A percentile compares a stretch with the other conserved stretches of the same genome.
phyloP scores from a whole-genome alignment of 2,113 vertebrate genomes.

The Tichodroma muraria region DNA sequence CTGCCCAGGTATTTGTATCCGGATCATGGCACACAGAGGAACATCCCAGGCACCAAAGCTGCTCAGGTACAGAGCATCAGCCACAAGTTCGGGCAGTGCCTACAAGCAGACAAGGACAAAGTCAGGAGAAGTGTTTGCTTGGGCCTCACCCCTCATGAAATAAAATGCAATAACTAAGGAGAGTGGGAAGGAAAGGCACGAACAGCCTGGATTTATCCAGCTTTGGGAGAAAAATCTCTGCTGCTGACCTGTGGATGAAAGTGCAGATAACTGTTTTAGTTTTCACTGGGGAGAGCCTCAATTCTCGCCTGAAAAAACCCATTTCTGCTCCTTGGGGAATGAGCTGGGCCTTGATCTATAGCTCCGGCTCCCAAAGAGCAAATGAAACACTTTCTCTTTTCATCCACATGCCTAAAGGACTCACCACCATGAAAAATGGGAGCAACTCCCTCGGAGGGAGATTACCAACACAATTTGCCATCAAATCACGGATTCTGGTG shows the following conservation, averaged over 20 bases:
- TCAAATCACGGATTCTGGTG: background rate
- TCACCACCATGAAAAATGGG: background rate
- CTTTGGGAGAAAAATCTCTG: constrained; percentile 8
- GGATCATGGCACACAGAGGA: background rate
- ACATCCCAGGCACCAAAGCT: background rate
- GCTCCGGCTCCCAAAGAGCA: background rate
- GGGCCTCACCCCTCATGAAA: background rate
- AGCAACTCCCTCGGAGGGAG: background rate
- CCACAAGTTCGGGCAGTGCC: background rate
- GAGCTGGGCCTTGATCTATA: constrained; percentile 44
- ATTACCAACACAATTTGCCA: background rate
- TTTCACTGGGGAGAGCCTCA: constrained; percentile 1
- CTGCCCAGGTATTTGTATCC: background rate
- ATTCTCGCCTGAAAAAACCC: background rate
- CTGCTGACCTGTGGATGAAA: constrained; percentile 11
- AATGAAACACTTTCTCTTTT: constrained; percentile 46
- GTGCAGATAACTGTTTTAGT: background rate
- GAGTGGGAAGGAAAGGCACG: background rate
- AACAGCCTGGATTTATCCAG: constrained; percentile 20
- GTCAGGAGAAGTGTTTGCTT: background rate
- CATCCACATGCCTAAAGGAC: background rate
- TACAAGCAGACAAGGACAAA: background rate
- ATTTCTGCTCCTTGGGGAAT: constrained; percentile 25
- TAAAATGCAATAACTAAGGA: background rate
- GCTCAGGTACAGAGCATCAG: background rate